These are phyloP conservation scores for Pogonognathellus flavescens DNA, from an alignment of 1,140 invertebrate genomes.

Conservation along the genomic window DNA sequence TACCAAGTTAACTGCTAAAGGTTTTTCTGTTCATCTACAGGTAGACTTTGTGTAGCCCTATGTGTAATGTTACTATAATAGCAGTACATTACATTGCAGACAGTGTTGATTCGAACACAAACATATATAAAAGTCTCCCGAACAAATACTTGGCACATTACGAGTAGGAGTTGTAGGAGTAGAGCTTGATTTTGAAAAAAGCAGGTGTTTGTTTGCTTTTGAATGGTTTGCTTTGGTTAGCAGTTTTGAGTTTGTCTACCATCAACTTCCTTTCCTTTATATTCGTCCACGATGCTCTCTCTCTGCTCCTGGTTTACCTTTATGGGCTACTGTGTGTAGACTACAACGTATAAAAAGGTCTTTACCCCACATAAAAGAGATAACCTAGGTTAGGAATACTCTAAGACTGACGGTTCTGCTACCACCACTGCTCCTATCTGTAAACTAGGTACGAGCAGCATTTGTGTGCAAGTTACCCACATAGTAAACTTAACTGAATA, in stretches of 20 bases:
- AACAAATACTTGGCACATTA: too few relatives aligned
- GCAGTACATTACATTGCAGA: not conserved
- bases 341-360: not conserved
- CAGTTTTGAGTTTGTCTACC: not conserved
- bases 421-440: too few relatives aligned
- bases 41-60: not conserved
- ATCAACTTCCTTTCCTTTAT: slow-evolving; percentile 17
- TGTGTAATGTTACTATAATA: not conserved
- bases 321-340: not conserved
- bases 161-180: not conserved
- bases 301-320: not conserved
- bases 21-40: slow-evolving; percentile 11
- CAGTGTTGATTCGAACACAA: not conserved
- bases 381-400: too few relatives aligned
- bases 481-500: too few relatives aligned
- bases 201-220: slow-evolving; percentile 38
- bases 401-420: too few relatives aligned
- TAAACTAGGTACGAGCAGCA: too few relatives aligned
- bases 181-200: slow-evolving; percentile 1
- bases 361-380: too few relatives aligned
- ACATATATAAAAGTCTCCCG: not conserved
- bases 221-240: slow-evolving; percentile 15
- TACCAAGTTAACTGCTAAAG: not conserved
- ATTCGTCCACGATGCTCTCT: not conserved
- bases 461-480: too few relatives aligned